phyloP scores from a whole-genome alignment of 2,113 vertebrate species.

The Charadrius vociferus region DNA sequence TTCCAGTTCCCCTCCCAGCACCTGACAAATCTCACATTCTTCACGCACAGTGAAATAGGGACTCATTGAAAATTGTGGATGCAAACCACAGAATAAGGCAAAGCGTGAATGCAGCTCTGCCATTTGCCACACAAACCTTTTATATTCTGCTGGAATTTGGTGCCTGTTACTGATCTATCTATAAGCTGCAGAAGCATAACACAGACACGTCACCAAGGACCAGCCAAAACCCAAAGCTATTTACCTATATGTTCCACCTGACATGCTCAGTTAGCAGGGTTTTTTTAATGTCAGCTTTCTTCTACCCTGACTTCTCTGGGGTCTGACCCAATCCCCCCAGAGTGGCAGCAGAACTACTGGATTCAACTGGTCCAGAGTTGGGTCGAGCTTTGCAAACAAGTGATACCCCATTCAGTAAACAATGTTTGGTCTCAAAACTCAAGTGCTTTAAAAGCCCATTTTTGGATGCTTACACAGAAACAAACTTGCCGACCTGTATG shows the following conservation, averaged over 20 bases:
- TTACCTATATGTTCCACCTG: neutral
- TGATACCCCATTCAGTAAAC: neutral
- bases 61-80: neutral
- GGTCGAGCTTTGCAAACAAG: neutral
- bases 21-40: neutral
- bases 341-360: neutral
- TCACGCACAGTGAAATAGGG: neutral
- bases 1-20: neutral
- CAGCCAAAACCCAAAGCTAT: neutral
- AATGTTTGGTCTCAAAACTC: neutral
- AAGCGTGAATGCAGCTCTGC: neutral
- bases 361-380: neutral
- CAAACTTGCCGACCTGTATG: neutral
- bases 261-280: neutral
- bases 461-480: neutral
- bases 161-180: neutral
- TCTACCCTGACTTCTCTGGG: neutral
- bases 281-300: neutral
- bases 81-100: neutral
- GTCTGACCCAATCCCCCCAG: neutral
- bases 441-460: neutral
- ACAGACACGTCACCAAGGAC: neutral
- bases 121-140: neutral
- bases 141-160: neutral
- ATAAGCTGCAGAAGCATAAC: neutral